Evolutionary conservation across 2,888 invertebrate species (phyloP).

Genomic region (Thera obeliscata): DNA sequence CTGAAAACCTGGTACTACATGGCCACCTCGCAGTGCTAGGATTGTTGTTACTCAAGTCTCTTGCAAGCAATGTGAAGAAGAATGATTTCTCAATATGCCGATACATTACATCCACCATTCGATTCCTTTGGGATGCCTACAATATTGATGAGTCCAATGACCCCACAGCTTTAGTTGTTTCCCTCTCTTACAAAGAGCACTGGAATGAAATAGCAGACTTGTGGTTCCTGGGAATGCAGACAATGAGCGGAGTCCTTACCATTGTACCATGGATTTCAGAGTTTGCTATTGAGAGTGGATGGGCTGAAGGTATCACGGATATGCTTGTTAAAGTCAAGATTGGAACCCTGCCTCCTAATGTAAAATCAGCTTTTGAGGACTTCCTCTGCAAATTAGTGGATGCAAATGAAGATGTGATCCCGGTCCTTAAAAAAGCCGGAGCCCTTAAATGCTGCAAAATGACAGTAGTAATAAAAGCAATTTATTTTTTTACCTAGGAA

Average conservation of each 20-base stretch:
- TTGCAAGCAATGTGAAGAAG: conserved; percentile 92
- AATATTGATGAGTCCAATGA: conserved; percentile 95
- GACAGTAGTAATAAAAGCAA: too few relatives aligned
- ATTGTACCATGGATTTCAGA: conserved; percentile 95
- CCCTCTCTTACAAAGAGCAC: conserved; percentile 93
- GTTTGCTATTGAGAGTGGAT: conserved; percentile 96
- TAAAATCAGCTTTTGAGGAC: conserved; percentile 96
- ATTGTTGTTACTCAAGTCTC: conserved; percentile 92
- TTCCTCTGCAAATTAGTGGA: conserved; percentile 93
- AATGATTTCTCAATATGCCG: conserved; percentile 95
- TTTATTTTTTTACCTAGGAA: too few relatives aligned
- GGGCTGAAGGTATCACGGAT: conserved; percentile 94
- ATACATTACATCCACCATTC: conserved; percentile 94
- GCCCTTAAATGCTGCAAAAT: conserved; percentile 89
- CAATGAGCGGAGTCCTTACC: conserved; percentile 92
- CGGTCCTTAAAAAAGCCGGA: conserved; percentile 92
- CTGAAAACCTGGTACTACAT: conserved; percentile 93
- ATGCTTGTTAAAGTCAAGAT: conserved; percentile 92
- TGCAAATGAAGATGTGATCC: conserved; percentile 89
- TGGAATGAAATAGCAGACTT: conserved; percentile 96
- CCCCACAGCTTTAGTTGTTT: conserved; percentile 91
- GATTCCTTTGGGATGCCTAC: conserved; percentile 97
- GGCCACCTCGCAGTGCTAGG: conserved; percentile 94
- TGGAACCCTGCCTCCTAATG: conserved; percentile 91
- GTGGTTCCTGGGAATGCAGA: conserved; percentile 98